Conservation (phyloP, 2,113 vertebrate species). For the Otocyon megalotis region DNA sequence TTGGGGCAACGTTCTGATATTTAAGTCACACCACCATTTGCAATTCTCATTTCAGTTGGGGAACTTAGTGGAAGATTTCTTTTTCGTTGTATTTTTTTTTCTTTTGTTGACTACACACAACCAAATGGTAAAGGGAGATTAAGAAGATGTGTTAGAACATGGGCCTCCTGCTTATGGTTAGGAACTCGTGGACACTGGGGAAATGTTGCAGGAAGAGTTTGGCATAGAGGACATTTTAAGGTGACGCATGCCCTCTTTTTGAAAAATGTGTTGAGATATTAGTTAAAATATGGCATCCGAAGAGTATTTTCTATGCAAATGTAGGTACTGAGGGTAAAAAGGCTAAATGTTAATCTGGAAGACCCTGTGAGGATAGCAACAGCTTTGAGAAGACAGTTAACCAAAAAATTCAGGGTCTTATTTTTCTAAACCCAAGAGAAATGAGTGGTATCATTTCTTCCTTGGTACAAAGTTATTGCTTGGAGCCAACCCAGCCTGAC, state of each 20-base stretch:
- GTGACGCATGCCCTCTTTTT: not conserved
- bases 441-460: not conserved
- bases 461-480: not conserved
- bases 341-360: not conserved
- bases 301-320: slow-evolving; percentile 34
- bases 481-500: not conserved
- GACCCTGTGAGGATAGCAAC: not conserved
- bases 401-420: not conserved
- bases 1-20: not conserved
- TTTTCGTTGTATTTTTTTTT: not conserved
- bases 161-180: not conserved
- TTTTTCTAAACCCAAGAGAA: slow-evolving; percentile 1
- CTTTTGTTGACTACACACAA: not conserved
- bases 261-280: not conserved
- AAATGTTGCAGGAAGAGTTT: not conserved
- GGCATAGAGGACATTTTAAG: not conserved
- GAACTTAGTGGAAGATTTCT: not conserved
- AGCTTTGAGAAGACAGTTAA: not conserved
- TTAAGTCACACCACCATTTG: not conserved
- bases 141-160: not conserved
- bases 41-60: slow-evolving; percentile 1
- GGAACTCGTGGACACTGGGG: not conserved
- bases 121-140: not conserved
- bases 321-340: not conserved
- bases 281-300: slow-evolving; percentile 4